These are phyloP conservation scores for Myiothlypis coronata DNA, from an alignment of 2,797 vertebrate species.

Conservation along the genomic window DNA sequence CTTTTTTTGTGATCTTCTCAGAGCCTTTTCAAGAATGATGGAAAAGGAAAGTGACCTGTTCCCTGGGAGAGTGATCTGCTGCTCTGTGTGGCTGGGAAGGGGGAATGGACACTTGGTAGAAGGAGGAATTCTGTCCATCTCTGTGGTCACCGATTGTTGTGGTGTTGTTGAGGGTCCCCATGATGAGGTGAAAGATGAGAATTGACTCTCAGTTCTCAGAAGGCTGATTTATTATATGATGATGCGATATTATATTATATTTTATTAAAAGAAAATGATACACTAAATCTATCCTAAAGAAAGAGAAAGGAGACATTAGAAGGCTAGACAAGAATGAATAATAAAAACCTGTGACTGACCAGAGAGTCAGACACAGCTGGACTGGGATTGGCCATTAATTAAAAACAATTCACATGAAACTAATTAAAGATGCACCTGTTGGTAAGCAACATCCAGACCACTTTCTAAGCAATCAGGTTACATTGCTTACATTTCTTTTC, in stretches of 20 bases:
- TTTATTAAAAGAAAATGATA: too few relatives aligned
- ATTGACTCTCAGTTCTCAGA: too few relatives aligned
- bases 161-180: too few relatives aligned
- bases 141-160: not conserved
- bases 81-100: not conserved
- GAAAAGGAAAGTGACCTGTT: not conserved
- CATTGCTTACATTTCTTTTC: not conserved
- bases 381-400: not conserved
- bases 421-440: not conserved
- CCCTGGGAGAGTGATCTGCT: not conserved
- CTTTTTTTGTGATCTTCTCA: not conserved
- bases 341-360: not conserved
- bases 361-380: not conserved
- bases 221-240: too few relatives aligned
- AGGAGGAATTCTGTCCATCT: not conserved
- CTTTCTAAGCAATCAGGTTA: not conserved
- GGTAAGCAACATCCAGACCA: too few relatives aligned
- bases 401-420: not conserved
- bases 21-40: not conserved
- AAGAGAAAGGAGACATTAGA: not conserved
- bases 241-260: too few relatives aligned
- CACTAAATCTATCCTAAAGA: not conserved
- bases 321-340: not conserved
- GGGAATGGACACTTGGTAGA: fast-evolving
- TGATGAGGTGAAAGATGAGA: not conserved